Evolutionary conservation across 2,888 invertebrate genomes (phyloP).

Genomic region (Cetonia aurata): DNA sequence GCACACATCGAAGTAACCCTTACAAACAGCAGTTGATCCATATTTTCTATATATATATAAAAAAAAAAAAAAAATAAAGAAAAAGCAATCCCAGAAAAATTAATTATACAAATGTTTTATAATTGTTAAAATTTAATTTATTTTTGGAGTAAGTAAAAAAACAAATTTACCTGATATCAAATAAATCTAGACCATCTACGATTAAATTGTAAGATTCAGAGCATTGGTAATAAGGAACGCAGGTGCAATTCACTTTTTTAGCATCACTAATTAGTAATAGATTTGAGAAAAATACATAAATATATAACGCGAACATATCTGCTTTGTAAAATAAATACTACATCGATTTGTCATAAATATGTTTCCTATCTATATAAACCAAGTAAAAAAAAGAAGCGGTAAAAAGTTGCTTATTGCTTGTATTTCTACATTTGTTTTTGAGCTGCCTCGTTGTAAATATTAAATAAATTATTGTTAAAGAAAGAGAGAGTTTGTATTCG

Average conservation of each 20-base stretch:
- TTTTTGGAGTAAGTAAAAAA: not conserved
- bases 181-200: slow-evolving; percentile 47
- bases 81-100: not conserved
- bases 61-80: not conserved
- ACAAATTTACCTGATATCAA: slow-evolving; percentile 47
- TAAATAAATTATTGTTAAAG: too few relatives aligned
- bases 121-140: not conserved
- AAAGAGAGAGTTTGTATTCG: too few relatives aligned
- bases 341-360: too few relatives aligned
- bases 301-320: too few relatives aligned
- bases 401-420: too few relatives aligned
- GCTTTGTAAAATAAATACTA: too few relatives aligned
- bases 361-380: too few relatives aligned
- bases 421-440: too few relatives aligned
- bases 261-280: not conserved
- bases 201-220: slow-evolving; percentile 47
- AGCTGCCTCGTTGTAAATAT: too few relatives aligned
- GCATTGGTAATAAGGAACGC: slow-evolving; percentile 52
- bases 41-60: slow-evolving; percentile 23
- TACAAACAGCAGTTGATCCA: slow-evolving; percentile 41
- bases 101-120: not conserved
- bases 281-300: too few relatives aligned
- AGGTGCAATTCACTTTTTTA: slow-evolving; percentile 44
- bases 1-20: slow-evolving; percentile 51
- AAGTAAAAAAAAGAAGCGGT: too few relatives aligned